phyloP scores from a whole-genome alignment of 2,797 vertebrate species.

The Pyrocephalus nanus region DNA sequence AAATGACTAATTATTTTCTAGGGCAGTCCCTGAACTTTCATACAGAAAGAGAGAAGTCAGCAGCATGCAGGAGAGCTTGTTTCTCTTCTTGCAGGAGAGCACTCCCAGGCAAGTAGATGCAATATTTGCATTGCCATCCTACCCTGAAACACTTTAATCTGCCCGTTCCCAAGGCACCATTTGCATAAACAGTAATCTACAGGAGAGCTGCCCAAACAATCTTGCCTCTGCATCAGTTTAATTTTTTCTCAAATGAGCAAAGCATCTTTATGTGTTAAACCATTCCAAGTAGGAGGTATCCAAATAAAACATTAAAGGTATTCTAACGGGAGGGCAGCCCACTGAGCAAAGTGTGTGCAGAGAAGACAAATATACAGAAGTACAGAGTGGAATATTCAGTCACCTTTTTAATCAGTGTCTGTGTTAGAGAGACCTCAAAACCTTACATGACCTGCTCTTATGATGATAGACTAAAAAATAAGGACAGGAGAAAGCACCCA shows the following conservation, averaged over 20 bases:
- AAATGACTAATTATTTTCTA: neutral
- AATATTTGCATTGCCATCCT: constrained; percentile 16
- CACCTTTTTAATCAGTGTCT: neutral
- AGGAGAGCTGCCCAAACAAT: constrained; percentile 13
- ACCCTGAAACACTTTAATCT: constrained; percentile 35
- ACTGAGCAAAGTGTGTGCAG: neutral
- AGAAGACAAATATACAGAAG: neutral
- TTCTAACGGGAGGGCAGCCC: constrained; percentile 21
- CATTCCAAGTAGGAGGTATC: constrained; percentile 21
- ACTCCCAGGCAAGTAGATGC: constrained; percentile 7
- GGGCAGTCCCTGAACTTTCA: neutral
- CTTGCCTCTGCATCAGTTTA: neutral
- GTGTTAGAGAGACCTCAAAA: neutral
- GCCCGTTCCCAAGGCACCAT: constrained; percentile 26
- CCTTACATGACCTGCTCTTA: neutral
- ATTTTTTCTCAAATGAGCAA: constrained; percentile 24
- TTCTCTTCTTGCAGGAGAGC: neutral
- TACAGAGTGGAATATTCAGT: neutral
- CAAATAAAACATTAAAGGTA: constrained; percentile 45
- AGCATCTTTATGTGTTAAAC: constrained; percentile 22
- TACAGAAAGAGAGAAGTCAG: neutral
- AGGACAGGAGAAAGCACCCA: neutral
- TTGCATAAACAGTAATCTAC: constrained; percentile 46
- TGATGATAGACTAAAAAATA: neutral
- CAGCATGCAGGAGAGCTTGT: neutral